Percentiles rank a stretch among this genome's conserved stretches.
phyloP scores from a whole-genome alignment of 2,113 vertebrate genomes.

The Progne subis region DNA sequence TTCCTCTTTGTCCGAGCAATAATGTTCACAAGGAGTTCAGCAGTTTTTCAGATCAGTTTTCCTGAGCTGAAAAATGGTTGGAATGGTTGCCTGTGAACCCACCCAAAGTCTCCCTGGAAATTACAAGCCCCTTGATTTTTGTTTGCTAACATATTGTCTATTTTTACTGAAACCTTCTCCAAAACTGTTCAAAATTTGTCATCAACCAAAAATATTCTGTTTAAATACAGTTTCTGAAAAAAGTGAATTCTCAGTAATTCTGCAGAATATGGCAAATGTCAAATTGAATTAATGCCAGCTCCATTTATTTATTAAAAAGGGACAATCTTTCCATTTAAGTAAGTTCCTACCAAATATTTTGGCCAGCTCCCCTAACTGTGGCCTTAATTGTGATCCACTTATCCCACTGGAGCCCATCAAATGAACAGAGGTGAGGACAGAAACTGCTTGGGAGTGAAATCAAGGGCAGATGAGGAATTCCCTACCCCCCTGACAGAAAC shows the following conservation, averaged over 20 bases:
- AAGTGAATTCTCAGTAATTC: neutral
- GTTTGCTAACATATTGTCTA: neutral
- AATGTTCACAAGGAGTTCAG: neutral
- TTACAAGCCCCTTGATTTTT: neutral
- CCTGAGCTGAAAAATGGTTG: neutral
- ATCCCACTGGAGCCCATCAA: neutral
- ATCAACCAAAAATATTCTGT: neutral
- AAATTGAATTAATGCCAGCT: neutral
- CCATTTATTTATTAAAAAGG: conserved; percentile 12
- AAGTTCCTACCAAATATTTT: neutral
- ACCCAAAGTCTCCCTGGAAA: neutral
- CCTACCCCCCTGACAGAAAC: conserved; percentile 15
- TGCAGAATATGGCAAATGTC: conserved; percentile 21
- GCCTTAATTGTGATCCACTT: neutral
- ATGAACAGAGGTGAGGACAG: neutral
- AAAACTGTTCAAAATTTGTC: conserved; percentile 2
- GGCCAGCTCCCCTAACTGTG: neutral
- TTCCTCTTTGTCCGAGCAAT: neutral
- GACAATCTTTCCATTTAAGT: neutral
- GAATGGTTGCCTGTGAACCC: neutral
- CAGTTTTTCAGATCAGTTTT: neutral
- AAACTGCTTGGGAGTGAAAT: neutral
- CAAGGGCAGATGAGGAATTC: neutral
- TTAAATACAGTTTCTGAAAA: conserved; percentile 2
- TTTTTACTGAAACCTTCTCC: conserved; percentile 6